These are phyloP conservation scores for Pandemis corylana DNA, from an alignment of 2,888 invertebrate genomes.

Conservation along the genomic window DNA sequence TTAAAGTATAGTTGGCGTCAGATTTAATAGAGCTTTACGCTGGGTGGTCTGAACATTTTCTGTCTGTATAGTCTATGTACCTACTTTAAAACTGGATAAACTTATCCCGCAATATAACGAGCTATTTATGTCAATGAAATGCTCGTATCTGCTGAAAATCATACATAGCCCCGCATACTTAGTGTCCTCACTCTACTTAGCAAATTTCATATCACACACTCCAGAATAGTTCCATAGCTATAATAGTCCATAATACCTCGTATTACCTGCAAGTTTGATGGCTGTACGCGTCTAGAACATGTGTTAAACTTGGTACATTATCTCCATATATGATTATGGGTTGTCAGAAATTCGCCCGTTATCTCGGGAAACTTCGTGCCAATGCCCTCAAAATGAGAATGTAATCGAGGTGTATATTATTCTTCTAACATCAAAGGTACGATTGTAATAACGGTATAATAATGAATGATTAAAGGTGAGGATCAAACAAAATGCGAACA, in stretches of 20 bases:
- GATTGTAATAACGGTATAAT: conserved; percentile 26
- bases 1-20: too few relatives aligned
- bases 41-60: too few relatives aligned
- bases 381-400: conserved; percentile 24
- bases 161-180: too few relatives aligned
- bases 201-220: background rate
- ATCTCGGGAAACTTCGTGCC: conserved; percentile 39
- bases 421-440: conserved; percentile 24
- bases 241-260: conserved; percentile 12
- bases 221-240: background rate
- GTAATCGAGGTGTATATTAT: conserved; percentile 30
- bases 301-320: conserved; percentile 45
- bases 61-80: too few relatives aligned
- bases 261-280: conserved; percentile 22
- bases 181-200: background rate
- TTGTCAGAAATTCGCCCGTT: conserved; percentile 41
- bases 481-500: conserved; percentile 29
- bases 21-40: too few relatives aligned
- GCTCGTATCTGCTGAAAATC: too few relatives aligned
- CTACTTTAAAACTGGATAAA: too few relatives aligned
- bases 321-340: conserved; percentile 42
- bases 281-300: conserved; percentile 28
- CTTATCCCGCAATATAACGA: too few relatives aligned
- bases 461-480: conserved; percentile 24
- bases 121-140: too few relatives aligned